Evolutionary conservation across 2,888 invertebrate species (phyloP), one percentile per base, ranked within the genome.

Genomic region (Lissonota sp.): DNA sequence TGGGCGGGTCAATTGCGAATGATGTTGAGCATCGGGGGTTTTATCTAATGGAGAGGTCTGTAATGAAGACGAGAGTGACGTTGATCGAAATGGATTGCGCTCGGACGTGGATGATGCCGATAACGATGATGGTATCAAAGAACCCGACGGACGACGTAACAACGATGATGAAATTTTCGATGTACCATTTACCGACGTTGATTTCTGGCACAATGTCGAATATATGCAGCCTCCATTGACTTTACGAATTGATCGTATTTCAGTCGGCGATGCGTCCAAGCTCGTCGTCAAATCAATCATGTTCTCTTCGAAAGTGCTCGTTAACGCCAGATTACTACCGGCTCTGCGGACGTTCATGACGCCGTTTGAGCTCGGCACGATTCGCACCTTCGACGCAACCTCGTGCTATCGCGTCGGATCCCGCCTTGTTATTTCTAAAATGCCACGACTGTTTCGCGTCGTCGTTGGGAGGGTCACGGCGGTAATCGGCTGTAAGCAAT

Each of bases 291-390:
- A 88, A 89, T 89, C 88, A 87, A 85, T 89, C 92, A 92, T 92
- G 90, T 92, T 91, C 89, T 88, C 89, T 86, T 88, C 90, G 88
- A 90, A 88, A 87, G 90, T 88, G 90, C 88, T 90, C 86, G 87
- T 87, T 84, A 88, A 86, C 87, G 88, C 87, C 87, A 89, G 84
- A 88, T 90, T 90, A 90, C 91, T 89, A 88, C 88, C 88, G 86
- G 83, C 88, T 69, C 75, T 84, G 80, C 75, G 87, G 88, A 86
- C 88, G 88, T 86, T 90, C 90, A 90, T 90, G 87, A 88, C 90
- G 88, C 84, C 87, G 86, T 86, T 86, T 83, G 88, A 85, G 84
- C 83, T 87, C 86, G 91, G 89, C 90, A 90, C 91, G 88, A 88
- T 88, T 89, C 86, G 90, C 90, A 90, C 89, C 91, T 87, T 88